A percentile compares a stretch with the other conserved stretches of the same genome.
These are phyloP conservation scores for Sylvicola fuscatus DNA, from an alignment of 2,888 invertebrate genomes.

Conservation along the genomic window DNA sequence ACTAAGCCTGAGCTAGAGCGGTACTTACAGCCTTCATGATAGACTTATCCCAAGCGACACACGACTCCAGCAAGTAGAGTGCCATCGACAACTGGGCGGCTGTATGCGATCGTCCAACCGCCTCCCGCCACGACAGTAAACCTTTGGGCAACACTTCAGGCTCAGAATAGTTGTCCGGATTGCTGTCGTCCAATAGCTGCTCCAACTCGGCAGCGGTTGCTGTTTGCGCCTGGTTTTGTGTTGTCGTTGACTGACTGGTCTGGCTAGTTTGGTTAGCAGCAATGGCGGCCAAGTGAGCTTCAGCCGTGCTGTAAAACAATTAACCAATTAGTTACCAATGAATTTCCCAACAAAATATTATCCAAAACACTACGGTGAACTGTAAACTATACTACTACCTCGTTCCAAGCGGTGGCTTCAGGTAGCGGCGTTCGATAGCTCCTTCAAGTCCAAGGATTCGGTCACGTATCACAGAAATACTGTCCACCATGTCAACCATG, in stretches of 20 bases:
- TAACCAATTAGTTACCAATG: background rate
- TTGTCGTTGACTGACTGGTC: slow-evolving; percentile 21
- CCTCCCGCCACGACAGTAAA: slow-evolving; percentile 73
- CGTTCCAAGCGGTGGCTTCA: slow-evolving; percentile 74
- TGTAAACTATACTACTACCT: slow-evolving; percentile 20
- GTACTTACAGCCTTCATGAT: slow-evolving; percentile 95
- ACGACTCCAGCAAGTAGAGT: slow-evolving; percentile 71
- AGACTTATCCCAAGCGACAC: slow-evolving; percentile 97
- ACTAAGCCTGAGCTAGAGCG: slow-evolving; percentile 7
- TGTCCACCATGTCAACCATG: slow-evolving; percentile 31
- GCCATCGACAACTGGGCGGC: slow-evolving; percentile 83
- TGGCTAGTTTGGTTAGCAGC: slow-evolving; percentile 27
- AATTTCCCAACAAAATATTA: no score
- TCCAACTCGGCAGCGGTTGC: slow-evolving; percentile 10
- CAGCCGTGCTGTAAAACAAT: slow-evolving; percentile 28
- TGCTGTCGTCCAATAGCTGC: no score
- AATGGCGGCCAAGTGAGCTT: slow-evolving; percentile 39
- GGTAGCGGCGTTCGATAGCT: slow-evolving; percentile 79
- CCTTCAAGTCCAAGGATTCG: slow-evolving; percentile 67
- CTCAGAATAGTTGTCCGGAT: slow-evolving; percentile 1
- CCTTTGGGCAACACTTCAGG: slow-evolving; percentile 25
- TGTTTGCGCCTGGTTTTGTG: slow-evolving; percentile 15
- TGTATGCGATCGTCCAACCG: slow-evolving; percentile 62
- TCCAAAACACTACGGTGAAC: background rate
- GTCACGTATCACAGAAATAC: slow-evolving; percentile 33